These are phyloP conservation scores for Streptopelia turtur DNA, from an alignment of 2,797 vertebrate species.

Conservation along the genomic window DNA sequence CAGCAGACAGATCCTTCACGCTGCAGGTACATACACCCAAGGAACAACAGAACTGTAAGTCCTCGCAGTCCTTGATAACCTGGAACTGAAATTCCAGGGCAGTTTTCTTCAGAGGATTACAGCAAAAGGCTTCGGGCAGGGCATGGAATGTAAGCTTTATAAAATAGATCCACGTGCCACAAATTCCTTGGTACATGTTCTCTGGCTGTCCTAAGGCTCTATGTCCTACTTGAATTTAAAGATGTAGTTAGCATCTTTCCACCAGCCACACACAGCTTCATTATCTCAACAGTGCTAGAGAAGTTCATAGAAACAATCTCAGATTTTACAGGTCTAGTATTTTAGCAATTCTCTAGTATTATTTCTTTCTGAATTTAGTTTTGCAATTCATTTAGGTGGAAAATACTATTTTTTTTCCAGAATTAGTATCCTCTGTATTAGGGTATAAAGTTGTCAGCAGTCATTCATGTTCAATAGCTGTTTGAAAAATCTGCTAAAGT, in stretches of 20 bases:
- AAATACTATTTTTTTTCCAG: neutral
- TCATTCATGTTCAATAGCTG: neutral
- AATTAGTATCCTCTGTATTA: neutral
- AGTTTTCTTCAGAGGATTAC: neutral
- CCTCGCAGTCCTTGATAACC: neutral
- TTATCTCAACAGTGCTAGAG: neutral
- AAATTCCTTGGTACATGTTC: neutral
- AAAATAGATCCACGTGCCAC: slow-evolving; percentile 3
- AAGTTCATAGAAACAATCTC: neutral
- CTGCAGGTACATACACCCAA: neutral
- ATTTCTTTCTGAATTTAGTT: neutral
- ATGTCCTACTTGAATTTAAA: neutral
- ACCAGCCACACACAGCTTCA: neutral
- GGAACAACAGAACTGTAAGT: neutral
- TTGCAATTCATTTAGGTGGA: neutral
- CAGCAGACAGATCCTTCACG: neutral
- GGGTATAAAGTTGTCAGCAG: neutral
- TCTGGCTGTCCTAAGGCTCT: neutral
- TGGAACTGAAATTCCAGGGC: neutral
- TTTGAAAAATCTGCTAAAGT: neutral
- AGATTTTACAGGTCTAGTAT: neutral
- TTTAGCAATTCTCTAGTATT: neutral
- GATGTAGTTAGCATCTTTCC: neutral
- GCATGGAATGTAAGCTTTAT: neutral
- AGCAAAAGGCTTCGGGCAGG: neutral